A percentile compares a stretch with the other conserved stretches of the same genome.
These are phyloP conservation scores for Mellivora capensis DNA, from an alignment of 2,113 vertebrate species.

Conservation along the genomic window DNA sequence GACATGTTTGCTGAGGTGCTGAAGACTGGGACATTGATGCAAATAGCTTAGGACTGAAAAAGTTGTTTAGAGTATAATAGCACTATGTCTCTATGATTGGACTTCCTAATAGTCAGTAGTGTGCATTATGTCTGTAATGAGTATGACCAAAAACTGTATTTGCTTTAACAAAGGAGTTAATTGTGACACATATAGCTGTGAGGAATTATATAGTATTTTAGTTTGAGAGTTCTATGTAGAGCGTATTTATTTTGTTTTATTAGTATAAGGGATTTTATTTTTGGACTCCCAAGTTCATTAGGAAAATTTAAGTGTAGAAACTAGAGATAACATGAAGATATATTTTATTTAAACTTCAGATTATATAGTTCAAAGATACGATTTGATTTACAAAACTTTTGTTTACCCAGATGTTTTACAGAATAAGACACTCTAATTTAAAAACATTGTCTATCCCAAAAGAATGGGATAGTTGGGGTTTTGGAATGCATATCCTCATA, in stretches of 20 bases:
- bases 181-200: neutral
- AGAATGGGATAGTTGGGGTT: neutral
- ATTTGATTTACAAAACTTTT: conserved; percentile 52
- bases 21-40: neutral
- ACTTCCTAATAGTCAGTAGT: neutral
- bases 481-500: neutral
- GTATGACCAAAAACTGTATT: neutral
- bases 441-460: neutral
- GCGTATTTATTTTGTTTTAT: neutral
- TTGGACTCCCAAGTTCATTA: conserved; percentile 12
- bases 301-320: neutral
- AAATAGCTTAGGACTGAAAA: neutral
- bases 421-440: conserved; percentile 6
- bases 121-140: neutral
- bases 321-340: neutral
- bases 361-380: neutral
- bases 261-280: neutral
- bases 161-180: neutral
- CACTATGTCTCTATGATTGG: neutral
- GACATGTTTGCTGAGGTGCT: neutral
- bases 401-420: conserved; percentile 27
- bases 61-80: neutral
- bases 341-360: conserved; percentile 21
- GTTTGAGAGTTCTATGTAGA: neutral
- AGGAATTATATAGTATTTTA: neutral